Conservation (phyloP, 2,113 vertebrate species). For the Python bivittatus region DNA sequence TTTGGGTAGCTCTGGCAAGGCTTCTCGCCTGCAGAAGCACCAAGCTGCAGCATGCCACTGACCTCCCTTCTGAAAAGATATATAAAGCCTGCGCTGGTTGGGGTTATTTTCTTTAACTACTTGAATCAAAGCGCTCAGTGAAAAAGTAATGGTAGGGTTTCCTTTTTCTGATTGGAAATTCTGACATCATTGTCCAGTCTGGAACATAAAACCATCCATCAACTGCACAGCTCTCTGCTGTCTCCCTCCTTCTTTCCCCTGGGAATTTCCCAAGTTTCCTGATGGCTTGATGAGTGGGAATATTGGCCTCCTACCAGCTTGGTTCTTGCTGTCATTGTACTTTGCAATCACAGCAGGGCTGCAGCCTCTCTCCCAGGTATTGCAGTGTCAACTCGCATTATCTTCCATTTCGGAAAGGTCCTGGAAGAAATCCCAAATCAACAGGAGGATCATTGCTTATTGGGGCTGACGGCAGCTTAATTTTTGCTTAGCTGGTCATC, state of each 20-base stretch:
- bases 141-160: slow-evolving; percentile 22
- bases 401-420: not conserved
- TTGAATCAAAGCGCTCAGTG: slow-evolving; percentile 43
- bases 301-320: not conserved
- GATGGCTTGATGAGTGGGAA: not conserved
- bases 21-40: not conserved
- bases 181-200: slow-evolving; percentile 23
- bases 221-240: not conserved
- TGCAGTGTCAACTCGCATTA: slow-evolving; percentile 17
- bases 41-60: not conserved
- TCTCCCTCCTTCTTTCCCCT: not conserved
- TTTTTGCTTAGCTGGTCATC: slow-evolving; percentile 31
- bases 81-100: not conserved
- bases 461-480: slow-evolving; percentile 23
- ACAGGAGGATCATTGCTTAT: slow-evolving; percentile 43
- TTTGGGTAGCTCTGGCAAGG: not conserved
- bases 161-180: slow-evolving; percentile 48
- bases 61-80: not conserved
- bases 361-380: not conserved
- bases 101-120: slow-evolving; percentile 46
- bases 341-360: not conserved
- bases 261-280: slow-evolving; percentile 10
- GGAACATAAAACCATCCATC: not conserved
- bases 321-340: not conserved
- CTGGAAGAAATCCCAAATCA: slow-evolving; percentile 14